A percentile compares a stretch with the other conserved stretches of the same genome.
Evolutionary conservation across 2,797 vertebrate genomes (phyloP).

Genomic region (Urophycis tenuis): DNA sequence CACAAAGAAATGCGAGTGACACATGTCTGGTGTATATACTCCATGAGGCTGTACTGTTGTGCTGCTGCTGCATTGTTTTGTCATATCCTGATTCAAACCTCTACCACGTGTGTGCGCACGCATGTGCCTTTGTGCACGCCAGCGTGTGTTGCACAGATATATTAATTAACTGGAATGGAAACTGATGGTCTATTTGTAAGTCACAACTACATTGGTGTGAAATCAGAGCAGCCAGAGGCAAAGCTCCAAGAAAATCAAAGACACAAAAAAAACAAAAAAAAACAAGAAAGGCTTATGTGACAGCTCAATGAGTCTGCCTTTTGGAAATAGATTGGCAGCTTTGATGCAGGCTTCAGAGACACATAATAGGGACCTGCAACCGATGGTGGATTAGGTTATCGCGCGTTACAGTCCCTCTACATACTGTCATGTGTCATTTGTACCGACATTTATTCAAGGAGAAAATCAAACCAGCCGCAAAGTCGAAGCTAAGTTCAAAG

Average conservation of each 20-base stretch:
- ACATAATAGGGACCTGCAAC: slow-evolving; percentile 2
- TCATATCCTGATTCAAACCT: not conserved
- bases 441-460: not conserved
- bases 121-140: not conserved
- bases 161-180: not conserved
- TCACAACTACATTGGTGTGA: slow-evolving; percentile 17
- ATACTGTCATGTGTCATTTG: not conserved
- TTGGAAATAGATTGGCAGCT: slow-evolving; percentile 7
- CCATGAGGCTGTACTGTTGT: not conserved
- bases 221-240: not conserved
- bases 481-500: not conserved
- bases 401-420: slow-evolving; percentile 3
- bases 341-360: slow-evolving; percentile 10
- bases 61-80: not conserved
- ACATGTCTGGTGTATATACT: not conserved
- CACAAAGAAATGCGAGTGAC: not conserved
- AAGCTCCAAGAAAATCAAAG: not conserved
- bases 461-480: not conserved
- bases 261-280: not conserved
- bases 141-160: not conserved
- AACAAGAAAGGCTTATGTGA: not conserved
- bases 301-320: slow-evolving; percentile 6
- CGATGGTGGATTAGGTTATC: not conserved
- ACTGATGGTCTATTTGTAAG: slow-evolving; percentile 13
- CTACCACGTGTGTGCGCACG: not conserved